Evolutionary conservation across 1,140 invertebrate genomes (phyloP).

Genomic region (Hyposmocoma kahamanoa): DNA sequence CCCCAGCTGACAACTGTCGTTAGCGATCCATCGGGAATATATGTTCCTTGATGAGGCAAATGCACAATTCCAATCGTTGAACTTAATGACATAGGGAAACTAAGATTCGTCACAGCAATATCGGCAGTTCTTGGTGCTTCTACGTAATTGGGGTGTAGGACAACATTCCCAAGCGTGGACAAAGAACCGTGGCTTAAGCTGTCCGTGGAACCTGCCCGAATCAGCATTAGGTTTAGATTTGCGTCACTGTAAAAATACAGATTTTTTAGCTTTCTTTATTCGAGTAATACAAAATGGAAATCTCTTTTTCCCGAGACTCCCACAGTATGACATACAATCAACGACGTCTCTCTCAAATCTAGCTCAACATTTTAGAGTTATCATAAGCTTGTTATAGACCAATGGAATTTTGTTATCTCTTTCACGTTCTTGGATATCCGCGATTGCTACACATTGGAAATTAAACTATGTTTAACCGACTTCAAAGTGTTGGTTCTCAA

Average conservation of each 20-base stretch:
- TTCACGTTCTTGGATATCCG: no score
- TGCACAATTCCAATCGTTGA: constrained; percentile 25
- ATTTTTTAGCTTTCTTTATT: no score
- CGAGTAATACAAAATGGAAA: no score
- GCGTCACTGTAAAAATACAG: constrained; percentile 35
- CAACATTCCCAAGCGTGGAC: constrained; percentile 10
- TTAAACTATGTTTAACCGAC: no score
- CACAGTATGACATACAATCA: no score
- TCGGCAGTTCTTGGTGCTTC: constrained; percentile 26
- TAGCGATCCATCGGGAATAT: constrained; percentile 25
- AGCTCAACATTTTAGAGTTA: no score
- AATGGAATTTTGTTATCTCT: no score
- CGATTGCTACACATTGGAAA: no score
- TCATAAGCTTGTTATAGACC: no score
- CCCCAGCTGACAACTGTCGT: constrained; percentile 44
- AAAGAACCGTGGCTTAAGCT: constrained; percentile 29
- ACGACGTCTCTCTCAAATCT: no score
- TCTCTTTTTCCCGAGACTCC: no score
- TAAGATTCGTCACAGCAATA: constrained; percentile 28
- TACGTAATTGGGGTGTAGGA: constrained; percentile 32
- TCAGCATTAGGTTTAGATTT: constrained; percentile 23
- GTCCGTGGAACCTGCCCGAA: constrained; percentile 42
- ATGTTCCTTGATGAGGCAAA: constrained; percentile 28
- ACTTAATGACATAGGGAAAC: constrained; percentile 23
- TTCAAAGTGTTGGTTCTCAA: no score